Evolutionary conservation across 2,888 invertebrate genomes (phyloP).

Genomic region (Andrena haemorrhoa): DNA sequence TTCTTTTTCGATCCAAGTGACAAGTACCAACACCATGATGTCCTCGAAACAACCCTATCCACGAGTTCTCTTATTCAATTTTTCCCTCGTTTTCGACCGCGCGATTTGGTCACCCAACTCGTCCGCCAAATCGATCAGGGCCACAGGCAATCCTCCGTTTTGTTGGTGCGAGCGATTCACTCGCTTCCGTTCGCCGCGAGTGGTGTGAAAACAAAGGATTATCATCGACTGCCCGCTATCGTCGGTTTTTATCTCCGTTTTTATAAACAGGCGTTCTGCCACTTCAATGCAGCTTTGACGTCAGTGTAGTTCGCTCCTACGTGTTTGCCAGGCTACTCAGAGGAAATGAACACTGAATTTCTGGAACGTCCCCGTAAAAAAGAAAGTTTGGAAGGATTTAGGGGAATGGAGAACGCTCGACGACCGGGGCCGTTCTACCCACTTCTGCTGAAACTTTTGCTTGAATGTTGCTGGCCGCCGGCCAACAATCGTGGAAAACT

Average conservation of each 20-base stretch:
- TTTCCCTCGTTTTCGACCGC: neutral
- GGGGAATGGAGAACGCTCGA: too few relatives aligned
- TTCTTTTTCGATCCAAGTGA: too few relatives aligned
- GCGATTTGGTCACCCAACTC: neutral
- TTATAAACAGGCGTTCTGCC: neutral
- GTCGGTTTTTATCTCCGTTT: neutral
- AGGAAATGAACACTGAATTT: neutral
- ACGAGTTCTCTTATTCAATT: neutral
- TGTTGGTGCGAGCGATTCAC: neutral
- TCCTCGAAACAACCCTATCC: too few relatives aligned
- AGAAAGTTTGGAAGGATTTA: too few relatives aligned
- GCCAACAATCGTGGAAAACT: too few relatives aligned
- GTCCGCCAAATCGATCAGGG: neutral
- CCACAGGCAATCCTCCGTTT: neutral
- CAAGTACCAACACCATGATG: too few relatives aligned
- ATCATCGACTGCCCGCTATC: constrained; percentile 1
- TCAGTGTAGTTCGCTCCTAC: neutral
- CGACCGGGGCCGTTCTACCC: too few relatives aligned
- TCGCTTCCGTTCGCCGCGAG: neutral
- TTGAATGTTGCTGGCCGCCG: too few relatives aligned
- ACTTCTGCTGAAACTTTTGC: too few relatives aligned
- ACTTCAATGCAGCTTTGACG: neutral
- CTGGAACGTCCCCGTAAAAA: too few relatives aligned
- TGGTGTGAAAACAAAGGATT: neutral
- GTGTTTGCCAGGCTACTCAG: neutral